These are phyloP conservation scores for Holothuria scabra DNA, from an alignment of 53 echinoderm and acorn worm genomes.

Conservation along the genomic window DNA sequence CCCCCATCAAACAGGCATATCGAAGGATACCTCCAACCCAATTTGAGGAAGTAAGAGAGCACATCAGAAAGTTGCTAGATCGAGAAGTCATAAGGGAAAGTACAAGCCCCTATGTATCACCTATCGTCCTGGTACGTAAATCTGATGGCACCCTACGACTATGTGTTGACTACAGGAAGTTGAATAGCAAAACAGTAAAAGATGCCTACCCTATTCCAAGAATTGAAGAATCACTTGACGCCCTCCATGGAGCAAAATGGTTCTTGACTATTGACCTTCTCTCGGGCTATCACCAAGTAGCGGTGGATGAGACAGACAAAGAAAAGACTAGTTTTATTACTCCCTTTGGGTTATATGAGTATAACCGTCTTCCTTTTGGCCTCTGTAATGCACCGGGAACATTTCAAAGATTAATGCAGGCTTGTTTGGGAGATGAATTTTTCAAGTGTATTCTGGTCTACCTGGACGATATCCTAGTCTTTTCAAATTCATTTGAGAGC, in stretches of 20 bases:
- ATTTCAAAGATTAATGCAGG: constrained; percentile 50
- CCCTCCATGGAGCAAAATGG: constrained; percentile 15
- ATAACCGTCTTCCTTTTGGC: constrained; percentile 45
- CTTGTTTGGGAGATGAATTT: constrained; percentile 43
- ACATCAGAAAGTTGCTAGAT: constrained; percentile 52
- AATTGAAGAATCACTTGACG: constrained; percentile 44
- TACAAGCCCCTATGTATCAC: constrained; percentile 35
- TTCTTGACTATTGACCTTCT: constrained; percentile 26
- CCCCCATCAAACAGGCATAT: constrained; percentile 38
- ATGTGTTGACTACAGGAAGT: constrained; percentile 28
- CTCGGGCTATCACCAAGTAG: constrained; percentile 44
- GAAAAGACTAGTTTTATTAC: constrained; percentile 45
- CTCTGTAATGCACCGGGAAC: constrained; percentile 51
- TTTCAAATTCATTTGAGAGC: constrained; percentile 46
- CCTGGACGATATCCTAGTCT: constrained; percentile 60
- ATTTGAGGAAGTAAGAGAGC: constrained; percentile 60
- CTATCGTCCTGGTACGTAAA: constrained; percentile 23
- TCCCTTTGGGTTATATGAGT: constrained; percentile 43
- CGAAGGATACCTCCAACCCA: constrained; percentile 58
- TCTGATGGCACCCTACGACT: constrained; percentile 14
- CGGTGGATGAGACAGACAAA: constrained; percentile 25
- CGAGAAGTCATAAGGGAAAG: constrained; percentile 14
- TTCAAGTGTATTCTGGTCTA: constrained; percentile 49
- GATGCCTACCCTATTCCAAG: constrained; percentile 37
- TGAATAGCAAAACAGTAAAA: constrained; percentile 26